Evolutionary conservation across 2,888 invertebrate species (phyloP).

Genomic region (Pandemis corylana): DNA sequence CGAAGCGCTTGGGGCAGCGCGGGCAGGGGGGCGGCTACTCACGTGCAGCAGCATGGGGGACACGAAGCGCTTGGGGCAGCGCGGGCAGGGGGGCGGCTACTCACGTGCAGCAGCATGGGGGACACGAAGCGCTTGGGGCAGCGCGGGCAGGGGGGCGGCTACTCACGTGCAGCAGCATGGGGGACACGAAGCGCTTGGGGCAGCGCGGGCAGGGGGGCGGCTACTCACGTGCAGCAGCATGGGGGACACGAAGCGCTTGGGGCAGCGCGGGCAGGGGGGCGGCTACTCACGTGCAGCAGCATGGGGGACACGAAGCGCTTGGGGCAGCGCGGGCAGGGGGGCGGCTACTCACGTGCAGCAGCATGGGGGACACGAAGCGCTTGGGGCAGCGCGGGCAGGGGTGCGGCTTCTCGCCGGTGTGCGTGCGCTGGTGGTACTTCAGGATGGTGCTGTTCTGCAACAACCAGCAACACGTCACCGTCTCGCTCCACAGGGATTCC

Average conservation of each 20-base stretch:
- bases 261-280: conserved; percentile 24
- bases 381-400: conserved; percentile 28
- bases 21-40: no score
- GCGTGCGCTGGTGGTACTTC: conserved; percentile 57
- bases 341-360: conserved; percentile 25
- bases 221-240: conserved; percentile 31
- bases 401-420: conserved; percentile 32
- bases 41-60: no score
- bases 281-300: conserved; percentile 12
- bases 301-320: no score
- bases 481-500: no score
- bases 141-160: conserved; percentile 24
- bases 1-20: no score
- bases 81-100: no score
- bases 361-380: conserved; percentile 30
- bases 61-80: no score
- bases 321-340: no score
- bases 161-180: no score
- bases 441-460: conserved; percentile 35
- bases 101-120: conserved; percentile 31
- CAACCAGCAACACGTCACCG: conserved; percentile 6
- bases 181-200: no score
- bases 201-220: no score
- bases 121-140: conserved; percentile 33
- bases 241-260: conserved; percentile 31